Percentiles rank a stretch among this genome's conserved stretches.
phyloP scores from a whole-genome alignment of 2,797 vertebrate species.

The Paratrypauchen microcephalus region DNA sequence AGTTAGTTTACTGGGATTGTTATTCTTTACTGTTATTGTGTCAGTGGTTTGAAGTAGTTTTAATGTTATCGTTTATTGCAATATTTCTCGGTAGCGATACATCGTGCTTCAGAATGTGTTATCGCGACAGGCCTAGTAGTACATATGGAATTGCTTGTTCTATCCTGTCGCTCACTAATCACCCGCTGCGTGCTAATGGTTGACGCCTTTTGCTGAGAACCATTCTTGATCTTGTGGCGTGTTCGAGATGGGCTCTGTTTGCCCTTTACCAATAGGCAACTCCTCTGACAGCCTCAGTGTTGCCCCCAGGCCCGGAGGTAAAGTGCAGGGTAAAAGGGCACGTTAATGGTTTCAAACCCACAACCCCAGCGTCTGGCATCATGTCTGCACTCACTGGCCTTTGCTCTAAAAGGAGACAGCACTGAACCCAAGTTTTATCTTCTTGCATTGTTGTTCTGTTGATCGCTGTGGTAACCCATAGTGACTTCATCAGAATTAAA shows the following conservation, averaged over 20 bases:
- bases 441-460: slow-evolving; percentile 23
- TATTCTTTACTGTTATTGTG: too few species aligned
- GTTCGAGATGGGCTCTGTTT: slow-evolving; percentile 68
- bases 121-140: too few species aligned
- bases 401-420: slow-evolving; percentile 29
- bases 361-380: slow-evolving; percentile 67
- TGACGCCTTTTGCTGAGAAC: slow-evolving; percentile 15
- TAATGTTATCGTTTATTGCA: too few species aligned
- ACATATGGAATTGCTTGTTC: slow-evolving; percentile 30
- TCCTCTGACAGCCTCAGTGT: slow-evolving; percentile 73
- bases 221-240: slow-evolving; percentile 51
- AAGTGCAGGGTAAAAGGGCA: slow-evolving; percentile 53
- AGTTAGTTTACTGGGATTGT: too few species aligned
- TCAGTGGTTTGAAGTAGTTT: too few species aligned
- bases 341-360: slow-evolving; percentile 60
- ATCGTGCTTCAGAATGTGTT: too few species aligned
- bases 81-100: too few species aligned
- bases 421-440: slow-evolving; percentile 19
- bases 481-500: slow-evolving; percentile 33
- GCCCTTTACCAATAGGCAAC: slow-evolving; percentile 64
- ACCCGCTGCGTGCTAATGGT: slow-evolving; percentile 37
- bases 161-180: slow-evolving; percentile 30
- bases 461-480: slow-evolving; percentile 14
- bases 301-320: slow-evolving; percentile 60
- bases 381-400: slow-evolving; percentile 58